Conservation (phyloP, 2,113 vertebrate genomes). For the Grammomys surdaster region DNA sequence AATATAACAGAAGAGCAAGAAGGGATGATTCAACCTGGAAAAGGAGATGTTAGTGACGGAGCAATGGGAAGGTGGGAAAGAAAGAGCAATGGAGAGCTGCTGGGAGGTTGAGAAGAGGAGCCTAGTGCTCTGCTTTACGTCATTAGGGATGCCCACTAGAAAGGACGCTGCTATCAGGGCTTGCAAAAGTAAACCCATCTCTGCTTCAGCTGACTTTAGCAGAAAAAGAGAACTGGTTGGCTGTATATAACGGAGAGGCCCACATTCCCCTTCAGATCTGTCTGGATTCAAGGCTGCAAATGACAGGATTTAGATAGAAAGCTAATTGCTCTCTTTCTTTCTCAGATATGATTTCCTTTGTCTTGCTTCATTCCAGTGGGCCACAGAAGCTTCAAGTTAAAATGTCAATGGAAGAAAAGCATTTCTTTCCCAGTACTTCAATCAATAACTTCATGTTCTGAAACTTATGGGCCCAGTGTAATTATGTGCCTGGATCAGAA, state of each 20-base stretch:
- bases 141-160: not conserved
- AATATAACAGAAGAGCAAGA: not conserved
- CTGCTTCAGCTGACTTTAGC: not conserved
- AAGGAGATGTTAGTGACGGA: not conserved
- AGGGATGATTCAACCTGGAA: not conserved
- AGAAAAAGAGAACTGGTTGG: not conserved
- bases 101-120: not conserved
- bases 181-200: not conserved
- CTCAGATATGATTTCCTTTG: not conserved
- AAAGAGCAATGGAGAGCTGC: not conserved
- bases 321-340: not conserved
- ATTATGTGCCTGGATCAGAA: not conserved
- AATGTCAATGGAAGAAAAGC: not conserved
- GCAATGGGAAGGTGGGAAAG: not conserved
- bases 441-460: not conserved
- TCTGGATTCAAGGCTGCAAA: not conserved
- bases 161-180: not conserved
- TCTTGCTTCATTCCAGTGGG: not conserved
- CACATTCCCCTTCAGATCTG: not conserved
- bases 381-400: not conserved
- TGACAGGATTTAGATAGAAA: not conserved
- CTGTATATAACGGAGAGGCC: not conserved
- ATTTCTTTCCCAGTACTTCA: not conserved
- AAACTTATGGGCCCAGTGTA: not conserved
- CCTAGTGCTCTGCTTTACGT: not conserved